Conservation (phyloP, 2,797 vertebrate species). For the Morelia viridis region DNA sequence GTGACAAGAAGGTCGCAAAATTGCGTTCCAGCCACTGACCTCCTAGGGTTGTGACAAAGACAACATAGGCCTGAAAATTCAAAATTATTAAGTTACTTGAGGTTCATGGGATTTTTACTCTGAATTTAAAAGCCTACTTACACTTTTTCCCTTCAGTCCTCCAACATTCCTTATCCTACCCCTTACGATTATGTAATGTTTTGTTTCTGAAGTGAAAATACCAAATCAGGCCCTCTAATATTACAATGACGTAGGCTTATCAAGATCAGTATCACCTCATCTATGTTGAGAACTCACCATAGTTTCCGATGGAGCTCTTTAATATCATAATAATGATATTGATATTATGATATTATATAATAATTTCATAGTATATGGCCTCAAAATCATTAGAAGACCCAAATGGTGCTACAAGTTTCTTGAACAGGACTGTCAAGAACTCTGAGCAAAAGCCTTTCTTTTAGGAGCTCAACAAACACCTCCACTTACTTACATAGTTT, state of each 20-base stretch:
- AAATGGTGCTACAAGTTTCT: background rate
- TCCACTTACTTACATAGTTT: background rate
- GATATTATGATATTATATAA: background rate
- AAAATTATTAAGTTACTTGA: slow-evolving; percentile 36
- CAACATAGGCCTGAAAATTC: slow-evolving; percentile 90
- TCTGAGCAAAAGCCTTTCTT: background rate
- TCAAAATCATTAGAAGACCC: background rate
- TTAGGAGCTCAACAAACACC: background rate
- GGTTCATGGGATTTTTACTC: background rate
- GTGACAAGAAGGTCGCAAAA: slow-evolving; percentile 93
- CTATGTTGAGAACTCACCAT: background rate
- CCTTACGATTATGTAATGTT: background rate
- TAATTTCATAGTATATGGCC: background rate
- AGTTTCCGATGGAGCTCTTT: background rate
- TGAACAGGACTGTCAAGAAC: background rate
- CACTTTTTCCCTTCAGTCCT: background rate
- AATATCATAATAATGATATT: background rate
- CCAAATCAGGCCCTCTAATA: background rate
- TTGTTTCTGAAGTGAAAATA: background rate
- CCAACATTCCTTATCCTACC: background rate
- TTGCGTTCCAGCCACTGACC: slow-evolving; percentile 98
- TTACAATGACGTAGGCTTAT: background rate
- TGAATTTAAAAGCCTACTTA: background rate
- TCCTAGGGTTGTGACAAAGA: slow-evolving; percentile 93
- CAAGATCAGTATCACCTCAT: background rate